Conservation (phyloP, 2,888 invertebrate species). For the Spatulosminthurus flaviceps region DNA sequence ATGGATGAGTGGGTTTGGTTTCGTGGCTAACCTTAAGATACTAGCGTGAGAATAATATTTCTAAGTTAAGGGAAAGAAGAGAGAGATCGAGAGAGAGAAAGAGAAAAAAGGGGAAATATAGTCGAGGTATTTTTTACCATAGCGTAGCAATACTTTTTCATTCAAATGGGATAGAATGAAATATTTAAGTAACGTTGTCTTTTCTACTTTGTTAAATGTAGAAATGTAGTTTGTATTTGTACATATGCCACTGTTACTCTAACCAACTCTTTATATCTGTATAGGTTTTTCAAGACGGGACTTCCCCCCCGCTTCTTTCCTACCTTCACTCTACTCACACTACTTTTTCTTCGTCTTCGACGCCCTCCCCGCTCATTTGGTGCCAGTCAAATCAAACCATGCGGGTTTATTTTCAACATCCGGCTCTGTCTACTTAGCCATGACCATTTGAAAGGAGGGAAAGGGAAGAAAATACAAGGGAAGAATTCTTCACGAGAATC, state of each 20-base stretch:
- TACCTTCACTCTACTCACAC: neutral
- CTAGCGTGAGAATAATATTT: conserved; percentile 2
- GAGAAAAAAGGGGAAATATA: neutral
- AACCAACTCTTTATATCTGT: neutral
- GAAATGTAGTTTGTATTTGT: no score
- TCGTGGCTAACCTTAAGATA: conserved; percentile 3
- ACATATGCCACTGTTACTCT: neutral
- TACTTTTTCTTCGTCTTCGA: neutral
- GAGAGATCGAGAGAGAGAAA: no score
- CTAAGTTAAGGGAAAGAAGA: neutral
- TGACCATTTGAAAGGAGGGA: no score
- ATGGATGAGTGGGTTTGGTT: conserved; percentile 18
- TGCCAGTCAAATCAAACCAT: conserved; percentile 14
- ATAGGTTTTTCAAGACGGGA: neutral
- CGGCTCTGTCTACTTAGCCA: no score
- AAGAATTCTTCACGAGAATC: no score
- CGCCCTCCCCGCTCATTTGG: neutral
- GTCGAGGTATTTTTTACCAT: neutral
- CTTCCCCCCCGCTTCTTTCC: neutral
- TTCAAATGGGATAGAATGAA: conserved; percentile 20
- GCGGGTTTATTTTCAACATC: no score
- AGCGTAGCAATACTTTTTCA: conserved; percentile 28
- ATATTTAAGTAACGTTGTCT: conserved; percentile 16
- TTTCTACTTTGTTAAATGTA: neutral
- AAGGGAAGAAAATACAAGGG: no score